Evolutionary conservation across 2,888 invertebrate species (phyloP).

Genomic region (Syritta pipiens): DNA sequence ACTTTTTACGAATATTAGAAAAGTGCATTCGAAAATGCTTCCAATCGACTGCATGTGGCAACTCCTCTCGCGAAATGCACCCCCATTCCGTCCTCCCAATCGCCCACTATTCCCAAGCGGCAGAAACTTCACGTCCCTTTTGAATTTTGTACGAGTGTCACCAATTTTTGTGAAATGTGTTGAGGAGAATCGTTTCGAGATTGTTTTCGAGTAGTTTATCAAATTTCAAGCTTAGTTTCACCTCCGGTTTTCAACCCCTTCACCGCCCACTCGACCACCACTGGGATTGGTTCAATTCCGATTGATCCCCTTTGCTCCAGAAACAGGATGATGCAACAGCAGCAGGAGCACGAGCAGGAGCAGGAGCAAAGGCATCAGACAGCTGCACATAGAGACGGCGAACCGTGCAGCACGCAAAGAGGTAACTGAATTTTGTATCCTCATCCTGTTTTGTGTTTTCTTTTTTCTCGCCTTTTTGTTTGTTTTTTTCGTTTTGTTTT

Average conservation of each 20-base stretch:
- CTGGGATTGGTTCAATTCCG: conserved; percentile 58
- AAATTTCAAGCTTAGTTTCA: conserved; percentile 67
- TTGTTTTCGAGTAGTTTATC: conserved; percentile 72
- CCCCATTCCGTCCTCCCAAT: neutral
- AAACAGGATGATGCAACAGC: conserved; percentile 43
- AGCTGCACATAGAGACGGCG: no score
- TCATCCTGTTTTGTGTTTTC: conserved; percentile 1
- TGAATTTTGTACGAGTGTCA: conserved; percentile 59
- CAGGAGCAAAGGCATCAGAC: no score
- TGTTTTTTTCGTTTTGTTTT: conserved; percentile 6
- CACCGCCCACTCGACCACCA: neutral
- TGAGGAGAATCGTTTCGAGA: conserved; percentile 71
- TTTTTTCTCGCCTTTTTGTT: neutral
- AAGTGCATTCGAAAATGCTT: no score
- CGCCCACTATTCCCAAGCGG: neutral
- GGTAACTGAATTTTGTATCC: conserved; percentile 56
- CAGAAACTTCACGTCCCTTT: conserved; percentile 9
- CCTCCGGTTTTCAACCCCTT: conserved; percentile 8
- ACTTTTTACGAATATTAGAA: no score
- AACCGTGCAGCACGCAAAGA: conserved; percentile 55
- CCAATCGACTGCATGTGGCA: conserved; percentile 1
- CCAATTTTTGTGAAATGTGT: conserved; percentile 71
- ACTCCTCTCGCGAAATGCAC: conserved; percentile 19
- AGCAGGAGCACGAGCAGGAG: conserved; percentile 30
- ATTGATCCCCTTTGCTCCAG: conserved; percentile 36